These are phyloP conservation scores for Naso thynnoides DNA, from an alignment of 2,797 vertebrate genomes.

Conservation along the genomic window DNA sequence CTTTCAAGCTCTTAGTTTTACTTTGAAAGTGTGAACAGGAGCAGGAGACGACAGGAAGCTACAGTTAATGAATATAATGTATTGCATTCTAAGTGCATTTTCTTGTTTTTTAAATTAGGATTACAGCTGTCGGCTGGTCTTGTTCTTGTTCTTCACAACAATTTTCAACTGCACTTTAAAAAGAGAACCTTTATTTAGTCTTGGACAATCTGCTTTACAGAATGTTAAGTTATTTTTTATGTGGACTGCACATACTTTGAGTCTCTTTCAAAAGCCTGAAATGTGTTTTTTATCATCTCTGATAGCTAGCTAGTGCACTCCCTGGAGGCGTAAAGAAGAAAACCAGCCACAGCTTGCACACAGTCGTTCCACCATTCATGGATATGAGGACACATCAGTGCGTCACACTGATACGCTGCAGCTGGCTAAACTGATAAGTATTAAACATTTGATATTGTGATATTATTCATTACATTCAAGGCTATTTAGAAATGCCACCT, in stretches of 20 bases:
- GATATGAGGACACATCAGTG: background rate
- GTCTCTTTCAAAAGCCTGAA: background rate
- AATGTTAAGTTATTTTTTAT: background rate
- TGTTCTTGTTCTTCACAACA: background rate
- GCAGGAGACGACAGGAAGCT: background rate
- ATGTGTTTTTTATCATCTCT: conserved; percentile 9
- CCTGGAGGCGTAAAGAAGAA: background rate
- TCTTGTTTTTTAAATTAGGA: background rate
- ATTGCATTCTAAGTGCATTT: background rate
- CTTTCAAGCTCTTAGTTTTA: background rate
- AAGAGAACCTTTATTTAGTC: background rate
- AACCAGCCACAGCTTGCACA: background rate
- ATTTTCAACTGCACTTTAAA: background rate
- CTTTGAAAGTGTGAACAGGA: background rate
- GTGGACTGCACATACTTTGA: background rate
- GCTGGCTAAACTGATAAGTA: conserved; percentile 3
- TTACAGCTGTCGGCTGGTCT: fast-evolving
- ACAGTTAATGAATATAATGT: background rate
- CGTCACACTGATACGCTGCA: background rate
- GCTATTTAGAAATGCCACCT: background rate
- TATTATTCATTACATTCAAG: background rate
- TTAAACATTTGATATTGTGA: background rate
- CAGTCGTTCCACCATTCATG: background rate
- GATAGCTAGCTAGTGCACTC: background rate
- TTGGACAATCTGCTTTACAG: background rate